Evolutionary conservation across 2,888 invertebrate genomes (phyloP), one percentile per base, ranked within the genome.

Genomic region (Lamellibrachia satsuma): DNA sequence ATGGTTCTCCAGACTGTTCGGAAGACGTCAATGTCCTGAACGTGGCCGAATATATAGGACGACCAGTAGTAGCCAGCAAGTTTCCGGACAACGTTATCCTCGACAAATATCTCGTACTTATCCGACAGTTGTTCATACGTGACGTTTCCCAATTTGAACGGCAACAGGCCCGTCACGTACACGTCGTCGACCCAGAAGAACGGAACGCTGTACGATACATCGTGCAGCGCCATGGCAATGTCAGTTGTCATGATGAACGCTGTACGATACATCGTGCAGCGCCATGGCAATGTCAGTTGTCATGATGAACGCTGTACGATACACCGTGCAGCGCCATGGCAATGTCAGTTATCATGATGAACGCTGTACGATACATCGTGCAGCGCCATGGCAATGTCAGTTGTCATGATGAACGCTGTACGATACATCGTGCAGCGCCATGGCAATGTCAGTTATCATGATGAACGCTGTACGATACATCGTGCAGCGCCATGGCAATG

Each of bases 161-260:
- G 95, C 27, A 98, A 96, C 92, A 98, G 97, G 2, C 99, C 99
- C 0, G 98, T 98, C 0, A 99, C 97, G 96, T 98, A 98, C 90
- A 98, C 98, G 96, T 99, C 99, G 95, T 99, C 99, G 93, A 99
- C 98, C 98, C 98, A 99, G 96, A 99, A 98, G 95, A 98, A 98
- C 52, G 97, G 97, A n/a, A 97, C 96, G 8, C 96, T 96, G 95
- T 97, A 97, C 1, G 98, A 97, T 92, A 97, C 97, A 3, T 97
- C 95, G 39, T 97, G 97, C 91, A 99, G 95, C 51, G 97, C 97
- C 39, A 95, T 95, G 0, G 98, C 98, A 1, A 97, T 97, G 93
- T 97, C 96, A 0, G 97, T 97, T 93, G 97, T 98, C 2, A 98
- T 98, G 1, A 97, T 93, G 92, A 96, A 96, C 4, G 96, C 96